Evolutionary conservation across 1,140 invertebrate genomes (phyloP).

Genomic region (Bombus superbus): DNA sequence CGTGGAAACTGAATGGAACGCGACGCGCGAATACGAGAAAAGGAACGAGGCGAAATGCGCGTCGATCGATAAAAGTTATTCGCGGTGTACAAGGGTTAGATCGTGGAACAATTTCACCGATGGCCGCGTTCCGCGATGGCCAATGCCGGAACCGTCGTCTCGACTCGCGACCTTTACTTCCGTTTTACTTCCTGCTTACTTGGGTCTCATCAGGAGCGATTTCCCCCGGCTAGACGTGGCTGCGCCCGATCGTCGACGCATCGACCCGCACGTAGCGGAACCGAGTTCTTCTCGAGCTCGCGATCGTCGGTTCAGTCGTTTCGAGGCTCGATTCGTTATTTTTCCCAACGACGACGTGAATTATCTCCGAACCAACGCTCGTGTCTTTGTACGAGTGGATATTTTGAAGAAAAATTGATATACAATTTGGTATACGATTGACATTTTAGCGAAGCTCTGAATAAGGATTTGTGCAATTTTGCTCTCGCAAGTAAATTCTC

Average conservation of each 20-base stretch:
- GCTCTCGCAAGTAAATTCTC: too few relatives aligned
- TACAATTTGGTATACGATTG: too few relatives aligned
- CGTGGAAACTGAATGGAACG: background rate
- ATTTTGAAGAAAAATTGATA: too few relatives aligned
- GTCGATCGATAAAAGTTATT: constrained; percentile 49
- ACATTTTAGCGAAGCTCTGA: too few relatives aligned
- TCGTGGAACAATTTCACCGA: constrained; percentile 25
- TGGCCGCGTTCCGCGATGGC: constrained; percentile 8
- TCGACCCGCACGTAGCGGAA: too few relatives aligned
- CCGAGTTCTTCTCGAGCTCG: background rate
- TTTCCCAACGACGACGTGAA: too few relatives aligned
- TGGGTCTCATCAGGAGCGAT: background rate
- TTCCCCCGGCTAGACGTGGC: background rate
- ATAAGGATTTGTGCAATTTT: too few relatives aligned
- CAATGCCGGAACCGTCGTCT: background rate
- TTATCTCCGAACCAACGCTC: too few relatives aligned
- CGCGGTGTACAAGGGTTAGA: constrained; percentile 27
- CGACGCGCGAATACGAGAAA: background rate
- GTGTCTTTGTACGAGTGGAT: too few relatives aligned
- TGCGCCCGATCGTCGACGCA: background rate
- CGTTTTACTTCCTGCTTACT: background rate
- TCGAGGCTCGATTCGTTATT: too few relatives aligned
- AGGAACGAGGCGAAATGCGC: constrained; percentile 25
- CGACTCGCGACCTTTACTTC: background rate
- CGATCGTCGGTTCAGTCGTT: background rate